These are phyloP conservation scores for Eristalinus sepulchralis DNA, from an alignment of 2,888 invertebrate species.

Conservation along the genomic window DNA sequence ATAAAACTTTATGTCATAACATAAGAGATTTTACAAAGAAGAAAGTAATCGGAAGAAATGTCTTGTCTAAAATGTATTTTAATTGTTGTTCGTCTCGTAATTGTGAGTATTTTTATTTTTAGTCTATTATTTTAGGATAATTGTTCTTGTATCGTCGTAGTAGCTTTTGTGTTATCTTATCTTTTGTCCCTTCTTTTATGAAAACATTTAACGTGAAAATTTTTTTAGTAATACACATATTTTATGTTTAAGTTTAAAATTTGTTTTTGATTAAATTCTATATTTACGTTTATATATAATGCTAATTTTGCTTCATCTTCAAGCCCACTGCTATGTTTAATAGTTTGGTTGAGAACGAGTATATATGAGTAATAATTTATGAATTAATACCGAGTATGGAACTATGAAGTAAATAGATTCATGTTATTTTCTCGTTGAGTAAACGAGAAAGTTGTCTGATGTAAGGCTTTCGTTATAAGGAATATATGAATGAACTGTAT, in stretches of 20 bases:
- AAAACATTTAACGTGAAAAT: constrained; percentile 66
- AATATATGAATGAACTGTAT: constrained; percentile 42
- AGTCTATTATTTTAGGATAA: constrained; percentile 36
- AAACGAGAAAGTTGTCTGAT: constrained; percentile 33
- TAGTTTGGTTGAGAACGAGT: constrained; percentile 51
- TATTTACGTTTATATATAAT: constrained; percentile 52
- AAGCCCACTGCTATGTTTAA: constrained; percentile 39
- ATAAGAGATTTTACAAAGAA: not conserved
- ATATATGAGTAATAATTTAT: constrained; percentile 49
- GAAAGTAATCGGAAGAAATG: constrained; percentile 14
- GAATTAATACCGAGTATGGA: constrained; percentile 44
- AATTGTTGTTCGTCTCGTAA: constrained; percentile 33
- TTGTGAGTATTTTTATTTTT: constrained; percentile 47
- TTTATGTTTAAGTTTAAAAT: constrained; percentile 52
- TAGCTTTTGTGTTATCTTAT: constrained; percentile 19
- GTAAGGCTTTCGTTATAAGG: constrained; percentile 47
- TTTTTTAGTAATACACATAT: constrained; percentile 57
- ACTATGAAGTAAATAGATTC: constrained; percentile 48
- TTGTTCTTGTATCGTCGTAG: constrained; percentile 30
- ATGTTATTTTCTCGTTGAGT: constrained; percentile 17
- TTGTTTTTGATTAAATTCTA: constrained; percentile 53
- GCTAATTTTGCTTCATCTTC: constrained; percentile 49
- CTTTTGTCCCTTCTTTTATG: constrained; percentile 39
- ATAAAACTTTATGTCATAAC: constrained; percentile 32
- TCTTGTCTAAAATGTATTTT: constrained; percentile 15